phyloP scores from a whole-genome alignment of 64 coral and sea anemone species.

The Cladopsammia gracilis region DNA sequence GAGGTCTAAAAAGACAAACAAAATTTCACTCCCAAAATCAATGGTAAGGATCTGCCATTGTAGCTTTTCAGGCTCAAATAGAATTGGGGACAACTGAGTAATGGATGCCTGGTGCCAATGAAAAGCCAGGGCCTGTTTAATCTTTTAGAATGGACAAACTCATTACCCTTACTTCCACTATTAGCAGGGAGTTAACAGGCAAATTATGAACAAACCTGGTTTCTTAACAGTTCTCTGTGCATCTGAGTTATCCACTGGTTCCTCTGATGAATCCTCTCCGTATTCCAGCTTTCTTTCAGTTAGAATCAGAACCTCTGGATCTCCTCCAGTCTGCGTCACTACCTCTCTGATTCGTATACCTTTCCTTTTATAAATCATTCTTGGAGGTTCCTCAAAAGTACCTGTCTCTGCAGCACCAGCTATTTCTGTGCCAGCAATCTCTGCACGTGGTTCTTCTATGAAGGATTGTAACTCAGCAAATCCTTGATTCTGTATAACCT shows the following conservation, averaged over 20 bases:
- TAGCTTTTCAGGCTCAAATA: no score
- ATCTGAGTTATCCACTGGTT: background rate
- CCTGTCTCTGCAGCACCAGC: background rate
- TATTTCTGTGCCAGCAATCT: background rate
- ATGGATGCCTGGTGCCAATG: no score
- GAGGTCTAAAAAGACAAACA: no score
- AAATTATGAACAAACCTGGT: conserved; percentile 10
- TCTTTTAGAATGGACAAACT: no score
- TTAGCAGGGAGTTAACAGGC: no score
- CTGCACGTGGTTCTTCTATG: background rate
- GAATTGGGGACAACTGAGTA: no score
- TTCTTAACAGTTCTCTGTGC: background rate
- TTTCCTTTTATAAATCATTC: conserved; percentile 4
- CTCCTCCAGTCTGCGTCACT: conserved; percentile 35
- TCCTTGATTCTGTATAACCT: conserved; percentile 22
- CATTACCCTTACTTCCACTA: no score
- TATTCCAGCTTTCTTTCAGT: conserved; percentile 29
- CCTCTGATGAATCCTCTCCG: background rate
- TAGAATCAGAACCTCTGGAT: conserved; percentile 17
- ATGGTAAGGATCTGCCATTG: no score
- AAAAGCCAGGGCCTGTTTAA: no score
- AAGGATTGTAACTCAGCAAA: background rate
- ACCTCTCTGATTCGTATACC: conserved; percentile 11
- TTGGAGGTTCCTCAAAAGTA: background rate
- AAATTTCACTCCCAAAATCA: no score